These are phyloP conservation scores for Nymphalis polychloros DNA, from an alignment of 2,888 invertebrate genomes.

Conservation along the genomic window DNA sequence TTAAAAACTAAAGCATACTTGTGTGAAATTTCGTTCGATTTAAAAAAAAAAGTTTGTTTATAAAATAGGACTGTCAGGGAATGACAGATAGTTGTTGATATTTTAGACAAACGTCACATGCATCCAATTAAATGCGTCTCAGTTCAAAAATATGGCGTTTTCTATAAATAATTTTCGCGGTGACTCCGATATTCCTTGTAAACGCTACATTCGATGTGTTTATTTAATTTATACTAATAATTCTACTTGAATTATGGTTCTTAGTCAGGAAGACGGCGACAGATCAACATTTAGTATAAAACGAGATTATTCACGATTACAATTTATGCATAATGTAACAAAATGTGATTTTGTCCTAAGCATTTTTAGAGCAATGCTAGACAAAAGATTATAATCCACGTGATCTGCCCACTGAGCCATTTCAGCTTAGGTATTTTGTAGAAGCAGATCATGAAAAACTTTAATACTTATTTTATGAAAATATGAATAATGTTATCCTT, in stretches of 20 bases:
- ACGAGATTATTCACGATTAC: slow-evolving; percentile 14
- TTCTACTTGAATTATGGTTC: slow-evolving; percentile 73
- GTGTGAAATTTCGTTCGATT: neutral
- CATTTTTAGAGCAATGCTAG: too few relatives aligned
- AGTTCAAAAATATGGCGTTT: slow-evolving; percentile 28
- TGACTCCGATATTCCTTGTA: slow-evolving; percentile 65
- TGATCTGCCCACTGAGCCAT: too few relatives aligned
- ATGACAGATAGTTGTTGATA: neutral
- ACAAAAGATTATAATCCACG: too few relatives aligned
- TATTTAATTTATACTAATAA: slow-evolving; percentile 79
- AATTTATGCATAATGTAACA: neutral
- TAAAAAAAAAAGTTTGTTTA: slow-evolving; percentile 37
- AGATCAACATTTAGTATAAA: slow-evolving; percentile 66
- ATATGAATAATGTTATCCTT: too few relatives aligned
- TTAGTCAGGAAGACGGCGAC: slow-evolving; percentile 77
- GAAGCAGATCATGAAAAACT: too few relatives aligned
- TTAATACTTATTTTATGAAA: too few relatives aligned
- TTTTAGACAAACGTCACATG: slow-evolving; percentile 18
- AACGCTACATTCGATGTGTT: slow-evolving; percentile 74
- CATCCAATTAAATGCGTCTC: slow-evolving; percentile 35
- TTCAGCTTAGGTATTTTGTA: too few relatives aligned
- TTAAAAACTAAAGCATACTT: too few relatives aligned
- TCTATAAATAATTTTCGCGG: slow-evolving; percentile 64
- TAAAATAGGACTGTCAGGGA: neutral
- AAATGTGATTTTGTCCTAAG: too few relatives aligned